Conservation (phyloP, 2,888 invertebrate species). For the Carpatolechia fugitivella region DNA sequence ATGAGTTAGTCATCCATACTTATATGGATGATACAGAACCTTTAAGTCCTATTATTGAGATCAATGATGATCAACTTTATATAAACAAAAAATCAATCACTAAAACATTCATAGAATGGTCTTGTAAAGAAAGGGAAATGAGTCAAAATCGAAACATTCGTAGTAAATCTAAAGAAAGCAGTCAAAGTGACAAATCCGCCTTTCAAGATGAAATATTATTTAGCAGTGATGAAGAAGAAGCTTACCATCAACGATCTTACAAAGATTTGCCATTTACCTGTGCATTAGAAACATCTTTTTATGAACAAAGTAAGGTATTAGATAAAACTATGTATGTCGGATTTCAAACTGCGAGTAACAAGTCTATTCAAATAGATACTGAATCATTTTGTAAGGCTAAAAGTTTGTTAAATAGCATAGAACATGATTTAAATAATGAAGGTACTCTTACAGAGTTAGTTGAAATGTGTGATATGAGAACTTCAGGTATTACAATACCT, state of each 20-base stretch:
- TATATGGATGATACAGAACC: conserved; percentile 16
- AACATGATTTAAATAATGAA: conserved; percentile 24
- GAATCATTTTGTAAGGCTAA: conserved; percentile 56
- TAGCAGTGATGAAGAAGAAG: conserved; percentile 65
- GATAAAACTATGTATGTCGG: conserved; percentile 63
- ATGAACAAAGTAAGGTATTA: conserved; percentile 41
- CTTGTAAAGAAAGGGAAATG: neutral
- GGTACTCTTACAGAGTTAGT: conserved; percentile 43
- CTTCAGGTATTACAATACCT: neutral
- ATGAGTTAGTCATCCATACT: conserved; percentile 39
- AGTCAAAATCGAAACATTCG: conserved; percentile 9
- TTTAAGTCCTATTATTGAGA: conserved; percentile 5
- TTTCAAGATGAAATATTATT: conserved; percentile 61
- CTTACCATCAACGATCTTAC: conserved; percentile 34
- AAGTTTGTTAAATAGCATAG: conserved; percentile 41
- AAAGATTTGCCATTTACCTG: conserved; percentile 58
- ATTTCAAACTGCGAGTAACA: conserved; percentile 68
- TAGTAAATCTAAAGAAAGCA: neutral
- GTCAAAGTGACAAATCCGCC: conserved; percentile 19
- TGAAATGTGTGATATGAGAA: conserved; percentile 32
- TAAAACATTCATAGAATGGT: neutral
- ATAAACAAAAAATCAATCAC: neutral
- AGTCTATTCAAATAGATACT: conserved; percentile 53
- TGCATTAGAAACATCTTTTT: conserved; percentile 52
- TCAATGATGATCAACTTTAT: neutral